These are phyloP conservation scores for Sphecodes monilicornis DNA, from an alignment of 2,888 invertebrate species.

Conservation along the genomic window DNA sequence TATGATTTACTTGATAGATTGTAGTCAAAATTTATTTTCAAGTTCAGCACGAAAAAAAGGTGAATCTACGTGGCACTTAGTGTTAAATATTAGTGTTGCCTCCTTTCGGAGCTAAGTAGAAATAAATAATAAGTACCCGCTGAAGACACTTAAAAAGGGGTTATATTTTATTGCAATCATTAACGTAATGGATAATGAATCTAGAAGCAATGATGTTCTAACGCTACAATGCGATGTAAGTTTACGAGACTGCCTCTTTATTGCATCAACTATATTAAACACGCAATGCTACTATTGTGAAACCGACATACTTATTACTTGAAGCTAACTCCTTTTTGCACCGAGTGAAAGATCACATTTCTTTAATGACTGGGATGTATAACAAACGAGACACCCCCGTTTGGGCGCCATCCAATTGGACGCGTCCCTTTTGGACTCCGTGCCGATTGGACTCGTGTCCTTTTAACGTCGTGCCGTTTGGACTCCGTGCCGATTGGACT, in stretches of 20 bases:
- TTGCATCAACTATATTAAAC: not conserved
- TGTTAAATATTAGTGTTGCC: not conserved
- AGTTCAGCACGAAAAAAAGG: no score
- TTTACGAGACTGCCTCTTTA: not conserved
- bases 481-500: no score
- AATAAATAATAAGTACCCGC: not conserved
- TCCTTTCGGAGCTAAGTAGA: not conserved
- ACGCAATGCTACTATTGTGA: not conserved
- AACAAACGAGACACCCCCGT: no score
- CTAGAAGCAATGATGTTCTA: not conserved
- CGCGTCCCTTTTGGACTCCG: no score
- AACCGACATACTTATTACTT: not conserved
- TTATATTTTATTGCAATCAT: not conserved
- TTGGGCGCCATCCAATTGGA: no score
- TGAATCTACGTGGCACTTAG: no score
- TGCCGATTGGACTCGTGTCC: no score
- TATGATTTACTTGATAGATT: no score
- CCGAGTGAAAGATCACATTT: not conserved
- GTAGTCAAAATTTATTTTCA: no score
- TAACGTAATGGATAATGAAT: not conserved
- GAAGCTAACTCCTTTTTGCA: not conserved
- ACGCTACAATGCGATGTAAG: not conserved
- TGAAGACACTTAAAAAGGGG: not conserved
- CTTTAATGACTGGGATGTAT: not conserved
- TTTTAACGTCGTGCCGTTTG: no score